A percentile compares a stretch with the other conserved stretches of the same genome.
Conservation (phyloP, 2,113 vertebrate genomes). For the Pyrgilauda ruficollis region DNA sequence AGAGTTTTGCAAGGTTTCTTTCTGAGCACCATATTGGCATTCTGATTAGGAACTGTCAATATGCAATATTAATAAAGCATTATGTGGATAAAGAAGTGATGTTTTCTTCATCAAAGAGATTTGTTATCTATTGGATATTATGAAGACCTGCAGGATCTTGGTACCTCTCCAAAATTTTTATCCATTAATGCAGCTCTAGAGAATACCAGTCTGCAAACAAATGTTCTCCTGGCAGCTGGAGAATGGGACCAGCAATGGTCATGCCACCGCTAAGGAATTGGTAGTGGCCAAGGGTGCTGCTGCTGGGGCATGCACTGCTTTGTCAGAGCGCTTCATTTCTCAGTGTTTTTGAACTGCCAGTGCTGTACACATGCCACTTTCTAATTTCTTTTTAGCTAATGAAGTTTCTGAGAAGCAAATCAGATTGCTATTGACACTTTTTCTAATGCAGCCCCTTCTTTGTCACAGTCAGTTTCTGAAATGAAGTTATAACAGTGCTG, state of each 20-base stretch:
- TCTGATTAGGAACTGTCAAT: slow-evolving; percentile 12
- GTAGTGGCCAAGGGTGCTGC: background rate
- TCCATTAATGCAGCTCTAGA: background rate
- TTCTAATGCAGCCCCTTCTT: slow-evolving; percentile 27
- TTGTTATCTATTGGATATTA: background rate
- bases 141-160: background rate
- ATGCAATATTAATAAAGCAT: background rate
- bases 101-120: background rate
- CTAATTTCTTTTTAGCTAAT: slow-evolving; percentile 45
- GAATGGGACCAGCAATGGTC: background rate
- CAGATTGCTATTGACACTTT: slow-evolving; percentile 23
- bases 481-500: slow-evolving; percentile 34
- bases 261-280: rapidly evolving
- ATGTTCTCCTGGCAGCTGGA: background rate
- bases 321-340: background rate
- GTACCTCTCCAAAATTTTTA: background rate
- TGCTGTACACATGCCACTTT: background rate
- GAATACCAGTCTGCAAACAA: background rate
- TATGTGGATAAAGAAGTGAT: background rate
- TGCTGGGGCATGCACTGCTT: background rate
- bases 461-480: slow-evolving; percentile 42
- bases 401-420: slow-evolving; percentile 46
- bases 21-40: background rate
- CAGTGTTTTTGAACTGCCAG: background rate
- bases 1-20: background rate